Evolutionary conservation across 2,113 vertebrate species (phyloP).

Genomic region (Triplophysa tibetana): DNA sequence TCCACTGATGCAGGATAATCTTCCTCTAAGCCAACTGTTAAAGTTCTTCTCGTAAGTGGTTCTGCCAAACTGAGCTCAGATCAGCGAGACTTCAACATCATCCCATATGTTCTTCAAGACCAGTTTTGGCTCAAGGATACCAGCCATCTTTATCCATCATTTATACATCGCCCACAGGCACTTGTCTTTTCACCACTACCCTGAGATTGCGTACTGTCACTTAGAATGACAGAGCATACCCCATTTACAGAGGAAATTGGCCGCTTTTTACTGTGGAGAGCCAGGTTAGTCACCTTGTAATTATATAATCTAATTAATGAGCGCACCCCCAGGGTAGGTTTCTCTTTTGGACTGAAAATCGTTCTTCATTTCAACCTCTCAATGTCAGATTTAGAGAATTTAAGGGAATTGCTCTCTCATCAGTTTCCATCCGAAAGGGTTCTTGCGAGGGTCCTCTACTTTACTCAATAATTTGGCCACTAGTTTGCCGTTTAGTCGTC

Average conservation of each 20-base stretch:
- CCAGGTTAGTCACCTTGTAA: constrained; percentile 52
- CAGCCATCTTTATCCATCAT: constrained; percentile 55
- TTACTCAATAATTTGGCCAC: neutral
- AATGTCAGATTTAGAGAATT: constrained; percentile 49
- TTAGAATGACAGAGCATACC: constrained; percentile 46
- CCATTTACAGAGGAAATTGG: constrained; percentile 40
- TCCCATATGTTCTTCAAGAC: constrained; percentile 37
- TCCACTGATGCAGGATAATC: constrained; percentile 15
- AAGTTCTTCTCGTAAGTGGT: constrained; percentile 25
- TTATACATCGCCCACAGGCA: constrained; percentile 48
- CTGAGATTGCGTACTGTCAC: constrained; percentile 42
- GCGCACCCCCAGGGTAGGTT: constrained; percentile 48
- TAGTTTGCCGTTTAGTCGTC: neutral
- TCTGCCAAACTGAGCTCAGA: constrained; percentile 27
- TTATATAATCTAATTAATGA: constrained; percentile 59
- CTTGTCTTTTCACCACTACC: constrained; percentile 23
- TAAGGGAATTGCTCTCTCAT: constrained; percentile 35
- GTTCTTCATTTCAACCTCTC: constrained; percentile 51
- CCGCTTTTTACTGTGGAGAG: constrained; percentile 39
- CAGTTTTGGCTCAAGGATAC: constrained; percentile 33
- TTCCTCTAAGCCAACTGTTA: neutral
- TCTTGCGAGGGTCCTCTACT: neutral
- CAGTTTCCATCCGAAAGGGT: constrained; percentile 28
- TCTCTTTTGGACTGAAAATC: constrained; percentile 40
- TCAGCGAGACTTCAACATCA: constrained; percentile 8